Conservation (phyloP, 2,113 vertebrate genomes). For the Hiodon alosoides region DNA sequence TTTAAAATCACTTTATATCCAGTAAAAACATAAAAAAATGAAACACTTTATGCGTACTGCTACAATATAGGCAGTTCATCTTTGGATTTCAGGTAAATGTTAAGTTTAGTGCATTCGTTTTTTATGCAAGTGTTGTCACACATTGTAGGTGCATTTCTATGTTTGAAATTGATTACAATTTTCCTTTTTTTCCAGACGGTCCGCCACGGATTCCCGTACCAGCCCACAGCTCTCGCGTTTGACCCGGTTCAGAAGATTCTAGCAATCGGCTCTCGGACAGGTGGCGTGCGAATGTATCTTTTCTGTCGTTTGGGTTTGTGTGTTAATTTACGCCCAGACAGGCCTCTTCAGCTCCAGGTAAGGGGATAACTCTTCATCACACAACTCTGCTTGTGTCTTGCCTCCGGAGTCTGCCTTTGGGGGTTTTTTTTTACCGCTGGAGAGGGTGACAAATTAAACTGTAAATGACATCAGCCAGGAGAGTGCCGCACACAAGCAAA, state of each 20-base stretch:
- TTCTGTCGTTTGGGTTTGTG: constrained; percentile 37
- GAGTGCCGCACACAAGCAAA: background rate
- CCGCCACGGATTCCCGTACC: constrained; percentile 91
- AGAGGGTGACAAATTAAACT: background rate
- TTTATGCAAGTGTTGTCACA: too few species aligned
- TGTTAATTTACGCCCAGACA: background rate
- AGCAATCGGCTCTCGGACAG: constrained; percentile 87
- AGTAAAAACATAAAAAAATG: too few species aligned
- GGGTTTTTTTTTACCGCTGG: background rate
- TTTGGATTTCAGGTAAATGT: too few species aligned
- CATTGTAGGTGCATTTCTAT: too few species aligned
- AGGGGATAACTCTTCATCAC: background rate
- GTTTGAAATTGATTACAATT: too few species aligned
- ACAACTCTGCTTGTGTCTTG: background rate
- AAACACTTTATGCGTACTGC: too few species aligned
- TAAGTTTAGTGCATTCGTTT: too few species aligned
- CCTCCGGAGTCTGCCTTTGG: background rate
- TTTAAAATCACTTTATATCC: too few species aligned
- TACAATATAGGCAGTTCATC: too few species aligned
- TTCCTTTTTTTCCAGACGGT: constrained; percentile 76
- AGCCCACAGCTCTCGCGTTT: constrained; percentile 90
- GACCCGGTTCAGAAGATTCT: constrained; percentile 97
- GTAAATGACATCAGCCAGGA: background rate
- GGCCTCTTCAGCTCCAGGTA: constrained; percentile 2
- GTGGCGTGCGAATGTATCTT: constrained; percentile 98